Conservation (phyloP, 2,888 invertebrate genomes). For the Piscicola geometra region DNA sequence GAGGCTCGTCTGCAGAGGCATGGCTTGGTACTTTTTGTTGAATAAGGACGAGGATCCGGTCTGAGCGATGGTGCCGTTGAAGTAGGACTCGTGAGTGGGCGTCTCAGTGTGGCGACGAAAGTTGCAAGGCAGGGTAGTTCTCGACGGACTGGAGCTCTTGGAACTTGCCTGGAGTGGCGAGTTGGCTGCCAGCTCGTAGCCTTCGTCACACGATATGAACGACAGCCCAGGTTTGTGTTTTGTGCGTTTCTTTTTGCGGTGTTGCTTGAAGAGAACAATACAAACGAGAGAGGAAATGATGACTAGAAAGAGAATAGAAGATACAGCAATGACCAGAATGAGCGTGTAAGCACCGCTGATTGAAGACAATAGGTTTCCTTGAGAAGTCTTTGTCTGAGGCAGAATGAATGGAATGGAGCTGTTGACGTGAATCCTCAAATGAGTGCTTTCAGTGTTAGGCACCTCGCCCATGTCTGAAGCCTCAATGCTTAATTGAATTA, state of each 20-base stretch:
- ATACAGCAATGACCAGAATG: conserved; percentile 27
- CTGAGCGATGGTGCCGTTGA: conserved; percentile 10
- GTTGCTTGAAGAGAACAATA: conserved; percentile 23
- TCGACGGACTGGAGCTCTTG: not conserved
- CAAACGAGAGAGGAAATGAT: conserved; percentile 24
- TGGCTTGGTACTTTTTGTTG: conserved; percentile 1
- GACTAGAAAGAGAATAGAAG: conserved; percentile 30
- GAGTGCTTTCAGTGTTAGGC: conserved; percentile 4
- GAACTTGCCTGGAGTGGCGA: not conserved
- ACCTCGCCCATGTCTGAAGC: conserved; percentile 34
- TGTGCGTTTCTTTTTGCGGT: conserved; percentile 18
- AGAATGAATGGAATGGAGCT: conserved; percentile 27
- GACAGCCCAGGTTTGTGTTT: conserved; percentile 29
- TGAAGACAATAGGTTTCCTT: conserved; percentile 25
- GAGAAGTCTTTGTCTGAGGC: not conserved
- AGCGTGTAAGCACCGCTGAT: conserved; percentile 29
- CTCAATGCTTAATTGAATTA: conserved; percentile 29
- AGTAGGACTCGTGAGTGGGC: conserved; percentile 10
- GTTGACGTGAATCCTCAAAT: conserved; percentile 39
- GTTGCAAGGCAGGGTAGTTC: not conserved
- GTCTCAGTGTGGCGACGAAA: not conserved
- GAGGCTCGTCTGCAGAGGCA: not conserved
- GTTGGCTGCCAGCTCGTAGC: conserved; percentile 27
- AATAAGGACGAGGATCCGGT: not conserved
- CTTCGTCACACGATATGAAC: conserved; percentile 32